Evolutionary conservation across 2,113 vertebrate genomes (phyloP).

Genomic region (Coracopsis vasa): DNA sequence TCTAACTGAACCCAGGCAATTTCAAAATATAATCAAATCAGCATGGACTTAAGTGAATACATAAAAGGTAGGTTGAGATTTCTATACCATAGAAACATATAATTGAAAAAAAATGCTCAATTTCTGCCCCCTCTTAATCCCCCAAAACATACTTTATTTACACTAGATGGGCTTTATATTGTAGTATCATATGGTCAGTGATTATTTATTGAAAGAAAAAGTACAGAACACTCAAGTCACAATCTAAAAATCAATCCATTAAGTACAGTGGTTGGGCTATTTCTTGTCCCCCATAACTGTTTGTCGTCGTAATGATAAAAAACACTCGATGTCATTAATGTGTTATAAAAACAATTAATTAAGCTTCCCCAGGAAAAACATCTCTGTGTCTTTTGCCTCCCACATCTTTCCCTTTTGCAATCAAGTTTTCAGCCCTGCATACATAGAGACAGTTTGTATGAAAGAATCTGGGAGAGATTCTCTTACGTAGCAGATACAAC

Average conservation of each 20-base stretch:
- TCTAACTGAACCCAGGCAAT: neutral
- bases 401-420: neutral
- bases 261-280: neutral
- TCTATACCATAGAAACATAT: neutral
- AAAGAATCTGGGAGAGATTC: neutral
- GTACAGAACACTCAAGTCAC: neutral
- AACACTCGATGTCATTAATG: neutral
- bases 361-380: neutral
- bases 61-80: neutral
- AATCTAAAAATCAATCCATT: neutral
- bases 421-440: neutral
- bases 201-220: neutral
- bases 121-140: neutral
- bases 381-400: neutral
- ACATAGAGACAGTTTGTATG: neutral
- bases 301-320: neutral
- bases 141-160: neutral
- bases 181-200: neutral
- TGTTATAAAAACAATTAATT: neutral
- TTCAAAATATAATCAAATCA: neutral
- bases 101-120: neutral
- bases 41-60: neutral
- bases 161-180: neutral
- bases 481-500: neutral
- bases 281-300: neutral